A percentile compares a stretch with the other conserved stretches of the same genome.
Conservation (phyloP, 2,888 invertebrate genomes). For the Phytoseiulus persimilis region DNA sequence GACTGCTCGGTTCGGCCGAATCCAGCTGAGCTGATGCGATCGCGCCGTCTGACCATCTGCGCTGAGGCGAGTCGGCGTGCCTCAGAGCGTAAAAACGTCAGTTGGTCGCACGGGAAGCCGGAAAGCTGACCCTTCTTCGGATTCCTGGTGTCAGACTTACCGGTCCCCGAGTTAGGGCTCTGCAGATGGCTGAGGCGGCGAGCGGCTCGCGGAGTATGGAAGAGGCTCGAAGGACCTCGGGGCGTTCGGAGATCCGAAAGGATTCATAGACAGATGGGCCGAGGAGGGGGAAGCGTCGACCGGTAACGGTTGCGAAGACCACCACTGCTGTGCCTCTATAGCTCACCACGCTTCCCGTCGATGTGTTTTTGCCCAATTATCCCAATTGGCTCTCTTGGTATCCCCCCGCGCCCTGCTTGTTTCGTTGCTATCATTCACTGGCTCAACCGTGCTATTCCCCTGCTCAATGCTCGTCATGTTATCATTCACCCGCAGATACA, state of each 20-base stretch:
- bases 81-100: background rate
- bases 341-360: background rate
- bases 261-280: background rate
- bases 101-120: background rate
- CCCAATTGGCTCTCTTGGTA: background rate
- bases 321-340: background rate
- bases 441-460: background rate
- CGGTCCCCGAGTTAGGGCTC: background rate
- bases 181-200: background rate
- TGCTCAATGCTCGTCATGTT: background rate
- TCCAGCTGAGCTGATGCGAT: background rate
- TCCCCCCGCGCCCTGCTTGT: background rate
- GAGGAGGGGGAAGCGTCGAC: background rate
- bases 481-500: slow-evolving; percentile 41
- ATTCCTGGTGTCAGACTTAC: background rate
- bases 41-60: background rate
- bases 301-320: background rate
- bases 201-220: background rate
- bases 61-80: background rate
- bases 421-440: background rate
- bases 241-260: background rate
- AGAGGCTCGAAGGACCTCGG: background rate
- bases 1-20: background rate
- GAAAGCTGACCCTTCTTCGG: background rate
- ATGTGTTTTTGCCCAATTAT: background rate